Percentiles rank a stretch among this genome's conserved stretches.
phyloP scores from a whole-genome alignment of 2,888 invertebrate genomes.

The Heliconius cydno region DNA sequence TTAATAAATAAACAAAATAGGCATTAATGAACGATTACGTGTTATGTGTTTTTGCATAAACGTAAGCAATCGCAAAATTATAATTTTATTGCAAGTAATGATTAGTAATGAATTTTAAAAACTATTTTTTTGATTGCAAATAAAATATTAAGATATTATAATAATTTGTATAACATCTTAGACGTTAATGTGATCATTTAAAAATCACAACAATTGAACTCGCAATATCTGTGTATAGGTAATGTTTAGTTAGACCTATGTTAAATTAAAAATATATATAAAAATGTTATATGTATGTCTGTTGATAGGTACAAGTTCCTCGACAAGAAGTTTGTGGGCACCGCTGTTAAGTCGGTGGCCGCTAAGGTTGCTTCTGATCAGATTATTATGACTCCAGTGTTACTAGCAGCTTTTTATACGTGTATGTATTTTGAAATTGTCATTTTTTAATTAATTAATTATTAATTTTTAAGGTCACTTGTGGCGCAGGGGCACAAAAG shows the following conservation, averaged over 20 bases:
- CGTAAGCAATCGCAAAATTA: not conserved
- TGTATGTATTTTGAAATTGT: constrained; percentile 77
- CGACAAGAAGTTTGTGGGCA: constrained; percentile 88
- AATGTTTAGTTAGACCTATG: not conserved
- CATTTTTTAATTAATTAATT: not conserved
- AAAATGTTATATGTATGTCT: not conserved
- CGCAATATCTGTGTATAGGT: not conserved
- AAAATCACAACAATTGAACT: not conserved
- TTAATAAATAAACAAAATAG: not conserved
- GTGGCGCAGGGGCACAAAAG: too few species aligned
- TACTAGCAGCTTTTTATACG: constrained; percentile 88
- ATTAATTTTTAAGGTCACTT: too few species aligned
- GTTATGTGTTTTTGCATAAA: not conserved
- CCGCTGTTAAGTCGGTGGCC: constrained; percentile 83
- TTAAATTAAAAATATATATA: not conserved
- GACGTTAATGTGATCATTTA: not conserved
- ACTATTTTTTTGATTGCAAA: not conserved
- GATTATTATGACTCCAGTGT: constrained; percentile 88
- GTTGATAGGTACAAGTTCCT: constrained; percentile 90
- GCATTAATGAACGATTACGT: not conserved
- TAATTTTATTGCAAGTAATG: not conserved
- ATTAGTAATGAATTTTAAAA: too few species aligned
- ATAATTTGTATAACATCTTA: not conserved
- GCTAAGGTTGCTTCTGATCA: constrained; percentile 90
- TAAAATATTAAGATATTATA: not conserved